Percentiles rank a stretch among this genome's conserved stretches.
These are phyloP conservation scores for Prietella phreatophila DNA, from an alignment of 2,113 vertebrate genomes.

Conservation along the genomic window DNA sequence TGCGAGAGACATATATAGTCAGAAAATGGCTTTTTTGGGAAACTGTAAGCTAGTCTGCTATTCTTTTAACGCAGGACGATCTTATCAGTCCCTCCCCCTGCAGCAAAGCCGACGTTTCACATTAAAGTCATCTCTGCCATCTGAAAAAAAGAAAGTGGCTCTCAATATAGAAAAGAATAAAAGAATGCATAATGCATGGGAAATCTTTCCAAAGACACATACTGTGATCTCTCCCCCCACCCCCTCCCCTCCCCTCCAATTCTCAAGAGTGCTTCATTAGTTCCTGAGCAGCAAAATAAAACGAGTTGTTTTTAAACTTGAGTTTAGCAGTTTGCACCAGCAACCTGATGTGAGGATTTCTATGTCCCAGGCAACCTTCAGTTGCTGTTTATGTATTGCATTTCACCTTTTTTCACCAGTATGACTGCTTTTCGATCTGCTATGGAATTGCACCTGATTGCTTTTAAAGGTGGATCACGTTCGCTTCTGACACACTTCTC, in stretches of 20 bases:
- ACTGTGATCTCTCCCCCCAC: conserved; percentile 3
- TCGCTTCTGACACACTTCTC: too few relatives aligned
- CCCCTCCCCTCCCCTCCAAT: background rate
- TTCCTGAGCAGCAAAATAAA: background rate
- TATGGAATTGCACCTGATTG: background rate
- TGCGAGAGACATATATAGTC: conserved; percentile 15
- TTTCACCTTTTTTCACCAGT: background rate
- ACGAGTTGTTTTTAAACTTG: background rate
- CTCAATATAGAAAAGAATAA: background rate
- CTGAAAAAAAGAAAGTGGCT: background rate
- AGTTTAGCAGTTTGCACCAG: background rate
- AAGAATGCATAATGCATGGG: conserved; percentile 13
- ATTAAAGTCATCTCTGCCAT: conserved; percentile 34
- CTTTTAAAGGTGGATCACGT: background rate
- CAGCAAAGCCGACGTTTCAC: conserved; percentile 16
- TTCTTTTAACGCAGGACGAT: conserved; percentile 26
- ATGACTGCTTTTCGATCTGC: background rate
- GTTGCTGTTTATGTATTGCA: background rate
- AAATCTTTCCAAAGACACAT: conserved; percentile 6
- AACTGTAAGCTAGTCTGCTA: conserved; percentile 6
- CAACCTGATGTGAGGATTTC: background rate
- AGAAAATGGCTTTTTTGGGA: background rate
- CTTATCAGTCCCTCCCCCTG: conserved; percentile 14
- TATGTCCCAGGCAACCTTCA: background rate
- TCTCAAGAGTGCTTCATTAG: background rate